A percentile compares a stretch with the other conserved stretches of the same genome.
phyloP scores from a whole-genome alignment of 2,113 vertebrate species.

The Nanorana parkeri region DNA sequence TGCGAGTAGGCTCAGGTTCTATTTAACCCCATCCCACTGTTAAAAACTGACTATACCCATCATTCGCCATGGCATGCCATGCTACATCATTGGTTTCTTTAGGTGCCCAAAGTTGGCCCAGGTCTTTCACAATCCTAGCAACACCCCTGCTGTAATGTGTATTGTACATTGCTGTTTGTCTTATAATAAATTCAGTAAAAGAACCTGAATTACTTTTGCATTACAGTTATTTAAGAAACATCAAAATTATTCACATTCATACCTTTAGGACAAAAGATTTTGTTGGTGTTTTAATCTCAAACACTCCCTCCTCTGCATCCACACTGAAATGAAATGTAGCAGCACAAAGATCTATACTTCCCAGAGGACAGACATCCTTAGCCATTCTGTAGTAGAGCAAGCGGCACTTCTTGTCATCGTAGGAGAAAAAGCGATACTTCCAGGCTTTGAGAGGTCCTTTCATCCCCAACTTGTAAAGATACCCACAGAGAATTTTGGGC shows the following conservation, averaged over 20 bases:
- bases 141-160: too few species aligned
- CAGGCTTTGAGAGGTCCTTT: constrained; percentile 86
- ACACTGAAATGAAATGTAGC: constrained; percentile 84
- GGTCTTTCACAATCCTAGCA: too few species aligned
- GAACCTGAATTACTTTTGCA: too few species aligned
- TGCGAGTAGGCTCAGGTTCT: too few species aligned
- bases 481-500: constrained; percentile 84
- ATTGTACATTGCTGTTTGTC: too few species aligned
- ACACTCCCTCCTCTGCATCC: constrained; percentile 82
- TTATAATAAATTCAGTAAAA: too few species aligned
- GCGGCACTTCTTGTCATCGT: constrained; percentile 84
- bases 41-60: too few species aligned
- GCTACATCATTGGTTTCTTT: too few species aligned
- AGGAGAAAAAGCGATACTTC: constrained; percentile 94
- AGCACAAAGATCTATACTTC: constrained; percentile 77
- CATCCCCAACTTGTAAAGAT: constrained; percentile 84
- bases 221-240: too few species aligned
- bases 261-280: constrained; percentile 89
- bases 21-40: too few species aligned
- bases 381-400: constrained; percentile 88
- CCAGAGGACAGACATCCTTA: constrained; percentile 85
- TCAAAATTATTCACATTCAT: constrained; percentile 37
- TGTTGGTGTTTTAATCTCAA: constrained; percentile 87
- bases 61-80: too few species aligned
- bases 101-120: too few species aligned